Base-by-base conservation (phyloP, 92 coral and sea anemone genomes). In the Actinostola sp. region DNA sequence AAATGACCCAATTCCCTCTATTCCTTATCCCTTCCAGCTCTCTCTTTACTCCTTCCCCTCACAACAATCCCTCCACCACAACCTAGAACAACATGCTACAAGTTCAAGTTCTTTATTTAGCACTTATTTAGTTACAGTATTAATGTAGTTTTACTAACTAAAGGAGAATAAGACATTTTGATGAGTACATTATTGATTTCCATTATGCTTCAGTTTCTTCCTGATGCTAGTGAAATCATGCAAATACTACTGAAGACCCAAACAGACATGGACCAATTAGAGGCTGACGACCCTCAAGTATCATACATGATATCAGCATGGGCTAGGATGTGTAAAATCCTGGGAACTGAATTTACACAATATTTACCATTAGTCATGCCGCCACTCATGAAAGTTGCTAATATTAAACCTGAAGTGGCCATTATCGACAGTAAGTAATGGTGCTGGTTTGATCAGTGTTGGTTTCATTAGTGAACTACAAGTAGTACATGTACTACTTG, bases 241-340 rank as follows among this genome's bases (percentile, higher is more conserved):
- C 93, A 93, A 66, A 62, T 93, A 17, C 70, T 93, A 35, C 91
- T 93, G 55, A 92, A 91, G 79, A 93, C 98, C 14, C 98, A 93
- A 32, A 84, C 98, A 48, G 98, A 91, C 49, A 94, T 94, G 92
- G 97, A 90, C 54, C 90, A 91, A 29, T 61, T 94, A 17, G 95
- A 88, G 70, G 97, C 97, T 8, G 98, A 94, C 67, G 98, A 94
- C 48, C 98, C 98, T 7, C 98, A 94, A 89, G 91, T 94, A 55
- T 94, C 98, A 23, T 94, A 94, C 85, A 86, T 94, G 92, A 94
- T 94, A 48, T 94, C 98, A 0, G 98, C 98, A 11, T 94, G 98
- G 98, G 98, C 98, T 6, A 82, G 98, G 54, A 94, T 94, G 89
- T 94, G 98, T 81, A 94, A 94, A 84, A 94, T 94, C 51, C 80